Conservation (phyloP, 2,888 invertebrate species). For the Yponomeuta malinellus region DNA sequence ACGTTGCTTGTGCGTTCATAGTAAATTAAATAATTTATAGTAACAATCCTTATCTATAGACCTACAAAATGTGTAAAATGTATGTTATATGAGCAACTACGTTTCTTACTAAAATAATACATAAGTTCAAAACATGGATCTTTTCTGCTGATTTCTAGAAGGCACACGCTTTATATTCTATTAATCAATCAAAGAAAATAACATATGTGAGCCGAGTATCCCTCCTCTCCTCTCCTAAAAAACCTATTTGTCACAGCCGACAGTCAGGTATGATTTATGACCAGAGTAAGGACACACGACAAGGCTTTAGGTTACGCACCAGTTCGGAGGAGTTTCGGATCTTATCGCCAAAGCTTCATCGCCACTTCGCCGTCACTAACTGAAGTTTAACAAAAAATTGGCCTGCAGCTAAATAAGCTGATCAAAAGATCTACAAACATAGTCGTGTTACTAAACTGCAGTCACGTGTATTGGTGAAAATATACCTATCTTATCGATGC, state of each 20-base stretch:
- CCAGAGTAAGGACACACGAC: neutral
- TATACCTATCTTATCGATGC: neutral
- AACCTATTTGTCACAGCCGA: neutral
- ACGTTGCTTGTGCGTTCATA: neutral
- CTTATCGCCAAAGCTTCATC: neutral
- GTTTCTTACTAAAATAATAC: too few relatives aligned
- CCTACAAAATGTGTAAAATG: neutral
- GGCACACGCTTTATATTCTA: neutral
- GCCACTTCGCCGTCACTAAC: neutral
- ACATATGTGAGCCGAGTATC: neutral
- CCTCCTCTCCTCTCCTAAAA: neutral
- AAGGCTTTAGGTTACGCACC: neutral
- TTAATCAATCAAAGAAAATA: neutral
- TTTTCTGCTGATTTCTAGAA: too few relatives aligned
- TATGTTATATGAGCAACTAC: too few relatives aligned
- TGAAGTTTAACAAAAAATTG: neutral
- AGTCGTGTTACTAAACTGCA: neutral
- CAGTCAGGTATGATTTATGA: conserved; percentile 3
- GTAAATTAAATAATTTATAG: neutral
- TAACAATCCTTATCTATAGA: neutral
- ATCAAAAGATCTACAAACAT: too few relatives aligned
- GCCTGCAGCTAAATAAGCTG: too few relatives aligned
- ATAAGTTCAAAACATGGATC: too few relatives aligned
- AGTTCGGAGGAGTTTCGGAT: neutral
- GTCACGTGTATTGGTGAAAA: conserved; percentile 2